phyloP scores from a whole-genome alignment of 2,888 invertebrate species.

The Rhagonycha fulva region DNA sequence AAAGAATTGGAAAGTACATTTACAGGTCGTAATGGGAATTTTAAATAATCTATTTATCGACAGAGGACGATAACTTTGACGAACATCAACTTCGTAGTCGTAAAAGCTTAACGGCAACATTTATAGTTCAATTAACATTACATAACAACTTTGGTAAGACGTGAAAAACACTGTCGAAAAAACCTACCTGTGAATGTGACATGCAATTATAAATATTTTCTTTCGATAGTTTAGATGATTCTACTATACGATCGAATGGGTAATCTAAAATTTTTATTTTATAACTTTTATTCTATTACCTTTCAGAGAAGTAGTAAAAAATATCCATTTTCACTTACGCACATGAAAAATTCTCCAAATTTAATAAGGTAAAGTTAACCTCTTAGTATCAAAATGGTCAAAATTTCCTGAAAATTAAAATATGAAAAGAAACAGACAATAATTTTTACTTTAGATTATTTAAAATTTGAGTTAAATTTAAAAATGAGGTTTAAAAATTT shows the following conservation, averaged over 20 bases:
- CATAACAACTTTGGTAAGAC: constrained; percentile 13
- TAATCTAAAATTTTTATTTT: neutral
- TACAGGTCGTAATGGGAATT: constrained; percentile 44
- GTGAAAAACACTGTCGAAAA: neutral
- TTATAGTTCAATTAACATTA: constrained; percentile 30
- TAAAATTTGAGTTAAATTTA: neutral
- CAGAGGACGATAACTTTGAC: constrained; percentile 33
- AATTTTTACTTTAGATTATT: neutral
- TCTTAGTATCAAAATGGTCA: too few relatives aligned
- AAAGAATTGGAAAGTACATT: constrained; percentile 43
- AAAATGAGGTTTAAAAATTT: neutral
- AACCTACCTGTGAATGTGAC: constrained; percentile 1
- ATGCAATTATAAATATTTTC: constrained; percentile 4
- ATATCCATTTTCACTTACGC: neutral
- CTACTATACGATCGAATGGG: neutral
- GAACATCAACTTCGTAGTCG: constrained; percentile 23
- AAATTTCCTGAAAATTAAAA: too few relatives aligned
- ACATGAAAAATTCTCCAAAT: neutral
- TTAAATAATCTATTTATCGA: constrained; percentile 36
- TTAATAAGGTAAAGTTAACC: neutral
- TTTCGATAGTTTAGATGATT: neutral
- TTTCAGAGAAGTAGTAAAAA: neutral
- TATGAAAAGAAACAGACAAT: too few relatives aligned
- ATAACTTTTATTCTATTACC: neutral
- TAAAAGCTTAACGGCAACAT: constrained; percentile 29